Evolutionary conservation across 2,113 vertebrate genomes (phyloP), one percentile per base, ranked within the genome.

Genomic region (Sylvilagus bachmani): DNA sequence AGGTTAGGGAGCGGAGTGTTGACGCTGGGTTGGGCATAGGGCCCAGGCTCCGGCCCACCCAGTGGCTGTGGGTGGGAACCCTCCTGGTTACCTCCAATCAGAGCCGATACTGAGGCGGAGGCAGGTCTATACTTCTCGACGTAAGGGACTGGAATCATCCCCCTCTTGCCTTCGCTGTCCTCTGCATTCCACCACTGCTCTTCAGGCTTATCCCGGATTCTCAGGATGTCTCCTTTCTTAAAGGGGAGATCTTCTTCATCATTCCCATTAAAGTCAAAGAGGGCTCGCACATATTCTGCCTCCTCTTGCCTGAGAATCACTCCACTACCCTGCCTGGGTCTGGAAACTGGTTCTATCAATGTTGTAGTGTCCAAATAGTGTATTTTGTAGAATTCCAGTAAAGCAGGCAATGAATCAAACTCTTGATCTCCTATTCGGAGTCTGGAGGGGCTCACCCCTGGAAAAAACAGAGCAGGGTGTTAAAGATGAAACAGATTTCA

Each of bases 281-380:
- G 99, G 31, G 99, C 99, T 73, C 99, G 99, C 80, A 99, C 99
- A 80, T 98, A 99, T 58, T 99, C 99, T 7, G 96, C 97, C 70
- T 99, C 99, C 90, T 99, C 99, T 83, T 98, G 98, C 97, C 99
- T 99, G 77, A 98, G 98, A 61, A 99, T 99, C n/a, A 99, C 98
- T 1, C 98, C 99, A 79, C 98, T 99, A 58, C 98, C 97, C 97
- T 99, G 99, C 98, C 99, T 99, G 96, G 99, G 99, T 97, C 99
- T 99, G 95, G 99, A 99, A 97, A 99, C 99, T 16, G 99, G 99
- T 87, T 99, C 99, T 98, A 99, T 99, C 98, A 99, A 99, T 51
- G 99, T 99, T 97, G 99, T 99, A 99, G 99, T 99, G 98, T 99
- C 99, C 98, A 99, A 98, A 98, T 99, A 99, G 98, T 99, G 99